Base-by-base conservation (phyloP, 2,113 vertebrate species). In the Tinamus guttatus region DNA sequence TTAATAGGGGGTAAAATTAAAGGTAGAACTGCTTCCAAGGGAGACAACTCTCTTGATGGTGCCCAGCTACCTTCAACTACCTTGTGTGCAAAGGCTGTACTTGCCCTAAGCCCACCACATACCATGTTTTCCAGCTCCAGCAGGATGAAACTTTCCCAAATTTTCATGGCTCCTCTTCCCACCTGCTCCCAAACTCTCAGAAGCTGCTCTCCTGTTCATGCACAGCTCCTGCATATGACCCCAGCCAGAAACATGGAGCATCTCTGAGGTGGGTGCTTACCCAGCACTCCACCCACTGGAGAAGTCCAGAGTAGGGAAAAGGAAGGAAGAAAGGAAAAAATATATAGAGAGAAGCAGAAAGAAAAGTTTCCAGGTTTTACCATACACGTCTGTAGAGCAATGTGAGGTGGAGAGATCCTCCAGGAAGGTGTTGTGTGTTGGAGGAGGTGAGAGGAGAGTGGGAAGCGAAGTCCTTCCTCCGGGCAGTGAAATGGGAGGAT, bases 281-380 rank as follows among this genome's bases (percentile, higher is more conserved):
- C 32, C 78, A 78, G 63, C n/a, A 24, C 77, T 85, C 87, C 28
- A 3, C 94, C 96, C 87, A 90, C 93, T 81, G 60, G 38, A 88
- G 91, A 69, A 67, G 69, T 5, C 25, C 30, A 82, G 65, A 75
- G 67, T 5, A 45, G 76, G 70, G 28, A 64, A 94, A 58, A 38
- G 65, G 93, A 93, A 94, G 86, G 82, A 97, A 92, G 62, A 88
- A 95, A 81, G n/a, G 47, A 11, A n/a, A 90, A 63, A 11, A 11
- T 8, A 49, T 24, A 49, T 9, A 88, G 94, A 84, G 2, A 73
- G 52, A 62, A 96, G 67, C 40, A 68, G 74, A 81, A 89, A 94
- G 49, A 47, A 54, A 47, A 81, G 30, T 58, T 40, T 79, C 34
- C 2, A 2, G 77, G 51, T 41, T 87, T 68, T 86, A 43, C 34